Evolutionary conservation across 2,797 vertebrate genomes (phyloP), one percentile per base, ranked within the genome.

Genomic region (Helicolenus hilgendorfi): DNA sequence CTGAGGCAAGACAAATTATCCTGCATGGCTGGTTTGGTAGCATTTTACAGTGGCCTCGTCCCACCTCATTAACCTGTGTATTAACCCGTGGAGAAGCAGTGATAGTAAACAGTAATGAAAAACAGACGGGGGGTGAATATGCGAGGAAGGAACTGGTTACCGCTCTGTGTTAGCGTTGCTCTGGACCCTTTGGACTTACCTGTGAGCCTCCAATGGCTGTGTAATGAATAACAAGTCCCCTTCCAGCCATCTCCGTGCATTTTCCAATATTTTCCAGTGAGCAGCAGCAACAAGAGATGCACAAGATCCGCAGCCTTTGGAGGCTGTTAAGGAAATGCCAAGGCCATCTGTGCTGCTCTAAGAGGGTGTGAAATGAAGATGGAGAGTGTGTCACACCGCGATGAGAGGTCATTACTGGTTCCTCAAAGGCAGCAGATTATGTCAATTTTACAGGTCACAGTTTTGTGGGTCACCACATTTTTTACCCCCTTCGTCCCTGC

Each of bases 361-460:
- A 90, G 92, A 92, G 88, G 94, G 95, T 95, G 95, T 96, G 96
- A 96, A 96, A 96, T 96, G 93, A 95, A 97, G 97, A 97, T 81
- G 89, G 95, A 96, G 94, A 94, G 91, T 91, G 92, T 96, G 95
- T 95, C 93, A 89, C 77, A 80, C 82, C 55, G 92, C 85, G 45
- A 95, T 89, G 95, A 95, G 94, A 91, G 95, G 95, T 96, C 95
- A 95, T 97, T 97, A 97, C 94, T 81, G 91, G 79, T 85, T 94
- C 89, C 92, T 96, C 95, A 96, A 96, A 97, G 95, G 86, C 93
- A 88, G 91, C 85, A 91, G 90, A 96, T 96, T 96, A 97, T 96
- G 96, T 97, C 96, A 96, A 88, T 96, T 96, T 96, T 93, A 96
- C 92, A 96, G 95, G 94, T 96, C 95, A 95, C 95, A 92, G 92